These are phyloP conservation scores for Octomys mimax DNA, from an alignment of 2,797 vertebrate genomes.

Conservation along the genomic window DNA sequence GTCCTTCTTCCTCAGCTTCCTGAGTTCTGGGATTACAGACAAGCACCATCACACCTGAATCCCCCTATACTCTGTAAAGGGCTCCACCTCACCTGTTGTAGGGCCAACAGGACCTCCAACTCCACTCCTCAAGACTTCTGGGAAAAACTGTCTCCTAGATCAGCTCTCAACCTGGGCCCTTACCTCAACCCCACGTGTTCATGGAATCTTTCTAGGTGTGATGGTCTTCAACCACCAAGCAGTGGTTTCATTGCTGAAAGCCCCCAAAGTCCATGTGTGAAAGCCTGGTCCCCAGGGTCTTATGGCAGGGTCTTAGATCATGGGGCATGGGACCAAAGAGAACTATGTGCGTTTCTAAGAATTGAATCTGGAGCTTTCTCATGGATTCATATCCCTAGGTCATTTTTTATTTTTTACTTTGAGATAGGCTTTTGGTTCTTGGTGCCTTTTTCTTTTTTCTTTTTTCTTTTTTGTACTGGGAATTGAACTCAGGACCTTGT, in stretches of 20 bases:
- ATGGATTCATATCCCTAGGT: neutral
- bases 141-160: neutral
- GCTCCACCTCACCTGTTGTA: rapidly evolving
- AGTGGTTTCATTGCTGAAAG: neutral
- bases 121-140: neutral
- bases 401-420: neutral
- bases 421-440: too few relatives aligned
- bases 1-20: too few relatives aligned
- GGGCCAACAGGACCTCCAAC: neutral
- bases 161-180: neutral
- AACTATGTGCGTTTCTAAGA: neutral
- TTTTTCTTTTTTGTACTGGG: too few relatives aligned
- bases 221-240: too few relatives aligned
- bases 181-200: neutral
- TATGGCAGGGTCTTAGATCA: neutral
- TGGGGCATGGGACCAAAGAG: neutral
- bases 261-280: neutral
- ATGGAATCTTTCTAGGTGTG: neutral
- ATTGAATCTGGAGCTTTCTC: neutral
- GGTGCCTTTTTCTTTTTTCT: too few relatives aligned
- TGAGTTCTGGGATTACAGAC: too few relatives aligned
- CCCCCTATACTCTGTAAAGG: too few relatives aligned
- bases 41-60: too few relatives aligned
- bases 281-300: neutral
- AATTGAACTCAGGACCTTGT: too few relatives aligned